Percentiles rank a stretch among this genome's conserved stretches.
Conservation (phyloP, 1,140 invertebrate species). For the Papilio aristodemus region DNA sequence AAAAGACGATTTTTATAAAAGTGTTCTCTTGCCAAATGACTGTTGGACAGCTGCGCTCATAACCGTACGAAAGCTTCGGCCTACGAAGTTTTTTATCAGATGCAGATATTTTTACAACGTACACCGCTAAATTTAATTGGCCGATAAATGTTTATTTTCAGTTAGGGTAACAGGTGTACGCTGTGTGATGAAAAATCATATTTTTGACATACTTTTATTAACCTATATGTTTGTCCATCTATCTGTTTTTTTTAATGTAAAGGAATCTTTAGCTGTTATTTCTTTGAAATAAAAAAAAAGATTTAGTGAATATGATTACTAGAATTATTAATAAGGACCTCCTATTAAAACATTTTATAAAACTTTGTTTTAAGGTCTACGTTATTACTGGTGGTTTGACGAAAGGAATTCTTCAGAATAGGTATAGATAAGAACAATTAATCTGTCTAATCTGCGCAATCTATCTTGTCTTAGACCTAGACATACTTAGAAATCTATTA, state of each 20-base stretch:
- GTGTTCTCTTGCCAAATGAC: conserved; percentile 70
- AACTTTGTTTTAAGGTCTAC: too few species aligned
- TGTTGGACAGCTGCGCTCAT: conserved; percentile 59
- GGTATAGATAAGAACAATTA: too few species aligned
- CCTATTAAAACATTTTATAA: too few species aligned
- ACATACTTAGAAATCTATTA: too few species aligned
- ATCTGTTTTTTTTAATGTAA: not conserved
- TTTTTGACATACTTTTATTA: not conserved
- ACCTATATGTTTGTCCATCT: not conserved
- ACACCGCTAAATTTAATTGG: conserved; percentile 15
- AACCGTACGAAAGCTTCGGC: conserved; percentile 28
- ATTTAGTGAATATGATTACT: too few species aligned
- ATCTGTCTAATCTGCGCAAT: too few species aligned
- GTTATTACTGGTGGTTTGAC: too few species aligned
- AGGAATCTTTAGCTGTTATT: not conserved
- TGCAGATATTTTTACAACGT: conserved; percentile 9
- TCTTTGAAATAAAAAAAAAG: too few species aligned
- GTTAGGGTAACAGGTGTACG: conserved; percentile 4
- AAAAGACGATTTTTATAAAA: conserved; percentile 66
- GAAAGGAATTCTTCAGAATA: too few species aligned
- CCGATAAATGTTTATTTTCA: conserved; percentile 17
- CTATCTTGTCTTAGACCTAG: too few species aligned
- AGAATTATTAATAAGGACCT: too few species aligned
- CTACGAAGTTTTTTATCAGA: conserved; percentile 41
- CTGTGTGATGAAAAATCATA: conserved; percentile 6